Evolutionary conservation across 2,113 vertebrate genomes (phyloP), one percentile per base, ranked within the genome.

Genomic region (Gobio gobio): DNA sequence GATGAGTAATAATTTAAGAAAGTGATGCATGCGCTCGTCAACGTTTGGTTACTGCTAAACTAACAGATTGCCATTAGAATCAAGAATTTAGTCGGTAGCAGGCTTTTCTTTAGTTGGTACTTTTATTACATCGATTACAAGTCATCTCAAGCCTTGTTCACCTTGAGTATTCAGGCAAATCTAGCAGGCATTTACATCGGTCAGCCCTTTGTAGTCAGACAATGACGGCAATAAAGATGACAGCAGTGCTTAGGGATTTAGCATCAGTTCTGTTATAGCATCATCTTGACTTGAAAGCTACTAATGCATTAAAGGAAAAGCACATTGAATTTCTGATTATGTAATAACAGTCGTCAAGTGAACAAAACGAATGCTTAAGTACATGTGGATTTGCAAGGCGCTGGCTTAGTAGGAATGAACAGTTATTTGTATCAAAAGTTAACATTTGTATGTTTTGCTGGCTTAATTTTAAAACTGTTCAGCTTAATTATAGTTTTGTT

Each of bases 371-470:
- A 43, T n/a, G 18, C 13, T 61, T 5, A 59, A 58, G 75, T 78
- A 29, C 26, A 13, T 76, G 9, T 47, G 78, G 9, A 63, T 59
- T 78, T n/a, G 45, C 26, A 40, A 63, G 56, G 56, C 56, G n/a
- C 36, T 43, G 76, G 56, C 22, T 78, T 43, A 78, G 33, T 59
- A 43, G 56, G 54, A 78, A 59, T 24, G 26, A 13, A 45, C 43
- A 66, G 43, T 64, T 68, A 22, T 81, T 51, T 81, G 59, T 81
- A 66, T 81, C 47, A 51, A 26, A 40, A 29, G 58, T 80, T 68
- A 49, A 64, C 78, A n/a, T 33, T 68, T 81, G 22, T 80, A 26
- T 9, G 40, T 82, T 70, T 82, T 24, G 20, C 45, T 51, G 29
- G 63, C 61, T 66, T 68, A 26, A 18, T 22, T 63, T 81, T 47